Evolutionary conservation across 2,797 vertebrate species (phyloP).

Genomic region (Paedocypris micromegethes): DNA sequence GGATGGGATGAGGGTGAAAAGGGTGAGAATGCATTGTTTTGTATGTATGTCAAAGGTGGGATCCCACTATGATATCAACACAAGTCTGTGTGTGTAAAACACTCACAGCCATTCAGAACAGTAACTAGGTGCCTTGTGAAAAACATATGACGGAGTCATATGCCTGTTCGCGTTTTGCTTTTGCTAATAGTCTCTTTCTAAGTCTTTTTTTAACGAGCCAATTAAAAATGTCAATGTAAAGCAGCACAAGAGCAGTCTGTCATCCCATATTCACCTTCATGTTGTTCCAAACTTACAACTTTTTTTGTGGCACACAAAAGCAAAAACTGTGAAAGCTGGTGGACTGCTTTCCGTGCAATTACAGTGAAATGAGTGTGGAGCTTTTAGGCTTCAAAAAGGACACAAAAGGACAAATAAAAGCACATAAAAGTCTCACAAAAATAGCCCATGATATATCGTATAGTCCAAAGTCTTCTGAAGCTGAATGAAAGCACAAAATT

Average conservation of each 20-base stretch:
- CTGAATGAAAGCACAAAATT: neutral
- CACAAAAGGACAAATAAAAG: neutral
- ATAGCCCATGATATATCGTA: neutral
- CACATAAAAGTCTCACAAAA: neutral
- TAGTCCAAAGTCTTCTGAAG: neutral
- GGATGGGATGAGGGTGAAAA: too few relatives aligned
- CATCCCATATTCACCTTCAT: neutral
- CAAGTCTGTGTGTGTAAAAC: too few relatives aligned
- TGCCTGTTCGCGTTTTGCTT: neutral
- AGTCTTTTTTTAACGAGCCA: neutral
- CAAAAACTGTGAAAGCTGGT: neutral
- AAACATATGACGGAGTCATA: too few relatives aligned
- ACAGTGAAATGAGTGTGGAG: neutral
- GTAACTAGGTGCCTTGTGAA: too few relatives aligned
- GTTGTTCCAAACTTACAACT: neutral
- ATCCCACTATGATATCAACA: too few relatives aligned
- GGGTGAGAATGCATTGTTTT: too few relatives aligned
- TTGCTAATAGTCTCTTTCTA: neutral
- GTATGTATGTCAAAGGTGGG: too few relatives aligned
- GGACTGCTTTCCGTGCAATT: neutral
- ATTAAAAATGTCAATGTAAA: too few relatives aligned
- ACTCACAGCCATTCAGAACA: too few relatives aligned
- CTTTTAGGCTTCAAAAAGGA: neutral
- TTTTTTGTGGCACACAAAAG: neutral
- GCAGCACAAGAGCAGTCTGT: neutral